Percentiles rank a stretch among this genome's conserved stretches.
Evolutionary conservation across 2,113 vertebrate species (phyloP).

Genomic region (Sapayoa aenigma): DNA sequence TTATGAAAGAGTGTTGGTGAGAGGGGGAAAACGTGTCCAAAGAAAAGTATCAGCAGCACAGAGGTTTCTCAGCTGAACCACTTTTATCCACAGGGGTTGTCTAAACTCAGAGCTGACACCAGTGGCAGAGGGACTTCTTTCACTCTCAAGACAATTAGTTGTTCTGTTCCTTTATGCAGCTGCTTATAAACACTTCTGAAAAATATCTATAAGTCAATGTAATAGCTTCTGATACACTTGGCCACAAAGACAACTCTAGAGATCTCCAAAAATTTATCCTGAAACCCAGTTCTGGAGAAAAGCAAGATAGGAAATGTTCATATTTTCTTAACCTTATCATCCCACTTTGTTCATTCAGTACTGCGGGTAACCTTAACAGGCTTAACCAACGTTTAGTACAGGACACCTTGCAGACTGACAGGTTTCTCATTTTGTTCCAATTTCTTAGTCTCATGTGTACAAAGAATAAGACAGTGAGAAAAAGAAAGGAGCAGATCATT

Average conservation of each 20-base stretch:
- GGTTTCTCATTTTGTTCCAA: constrained; percentile 53
- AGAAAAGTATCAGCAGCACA: neutral
- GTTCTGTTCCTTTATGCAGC: neutral
- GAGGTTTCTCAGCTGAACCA: neutral
- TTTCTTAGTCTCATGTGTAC: constrained; percentile 34
- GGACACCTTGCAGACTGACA: constrained; percentile 26
- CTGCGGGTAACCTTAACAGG: neutral
- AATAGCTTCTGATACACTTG: neutral
- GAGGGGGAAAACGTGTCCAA: neutral
- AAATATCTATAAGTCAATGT: neutral
- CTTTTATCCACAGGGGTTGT: neutral
- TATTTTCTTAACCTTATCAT: neutral
- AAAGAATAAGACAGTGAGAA: constrained; percentile 32
- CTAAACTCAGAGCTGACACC: neutral
- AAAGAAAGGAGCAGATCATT: constrained; percentile 37
- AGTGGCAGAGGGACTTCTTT: neutral
- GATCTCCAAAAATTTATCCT: neutral
- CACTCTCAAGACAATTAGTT: neutral
- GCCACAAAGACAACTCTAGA: neutral
- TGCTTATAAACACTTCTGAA: neutral
- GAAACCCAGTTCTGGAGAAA: neutral
- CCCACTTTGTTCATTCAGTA: neutral
- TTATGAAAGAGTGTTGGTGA: neutral
- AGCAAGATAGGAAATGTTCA: neutral
- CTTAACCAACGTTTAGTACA: constrained; percentile 39